Evolutionary conservation across 2,888 invertebrate genomes (phyloP).

Genomic region (Chydorus sphaericus): DNA sequence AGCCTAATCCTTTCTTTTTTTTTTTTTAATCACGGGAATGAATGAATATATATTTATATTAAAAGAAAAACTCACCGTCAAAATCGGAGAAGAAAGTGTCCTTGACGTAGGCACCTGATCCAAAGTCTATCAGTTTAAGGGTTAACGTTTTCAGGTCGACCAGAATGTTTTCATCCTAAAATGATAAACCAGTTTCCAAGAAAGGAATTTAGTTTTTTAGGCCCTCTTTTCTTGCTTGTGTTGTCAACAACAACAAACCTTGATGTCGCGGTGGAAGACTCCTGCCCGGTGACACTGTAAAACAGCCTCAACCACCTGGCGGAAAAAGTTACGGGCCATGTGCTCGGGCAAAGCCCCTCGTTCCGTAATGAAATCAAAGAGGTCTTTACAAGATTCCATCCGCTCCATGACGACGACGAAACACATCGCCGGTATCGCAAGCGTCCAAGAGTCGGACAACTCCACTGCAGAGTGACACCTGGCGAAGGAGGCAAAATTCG

Average conservation of each 20-base stretch:
- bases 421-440: conserved; percentile 35
- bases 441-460: conserved; percentile 39
- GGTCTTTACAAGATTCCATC: conserved; percentile 38
- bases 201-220: background rate
- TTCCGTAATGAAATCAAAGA: conserved; percentile 45
- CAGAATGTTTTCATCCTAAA: conserved; percentile 42
- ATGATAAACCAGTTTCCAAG: background rate
- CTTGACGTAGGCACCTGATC: conserved; percentile 40
- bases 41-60: no score
- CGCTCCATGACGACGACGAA: conserved; percentile 43
- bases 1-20: no score
- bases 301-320: conserved; percentile 37
- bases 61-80: conserved; percentile 39
- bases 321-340: conserved; percentile 37
- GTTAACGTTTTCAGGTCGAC: conserved; percentile 38
- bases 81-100: conserved; percentile 41
- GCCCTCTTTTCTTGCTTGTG: no score
- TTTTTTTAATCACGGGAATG: no score
- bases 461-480: conserved; percentile 36
- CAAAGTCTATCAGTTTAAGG: conserved; percentile 43
- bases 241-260: no score
- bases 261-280: conserved; percentile 41
- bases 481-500: conserved; percentile 38
- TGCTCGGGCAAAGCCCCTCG: conserved; percentile 36
- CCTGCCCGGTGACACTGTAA: conserved; percentile 35